These are phyloP conservation scores for Tragelaphus imberbis DNA, from an alignment of 2,113 vertebrate species.

Conservation along the genomic window DNA sequence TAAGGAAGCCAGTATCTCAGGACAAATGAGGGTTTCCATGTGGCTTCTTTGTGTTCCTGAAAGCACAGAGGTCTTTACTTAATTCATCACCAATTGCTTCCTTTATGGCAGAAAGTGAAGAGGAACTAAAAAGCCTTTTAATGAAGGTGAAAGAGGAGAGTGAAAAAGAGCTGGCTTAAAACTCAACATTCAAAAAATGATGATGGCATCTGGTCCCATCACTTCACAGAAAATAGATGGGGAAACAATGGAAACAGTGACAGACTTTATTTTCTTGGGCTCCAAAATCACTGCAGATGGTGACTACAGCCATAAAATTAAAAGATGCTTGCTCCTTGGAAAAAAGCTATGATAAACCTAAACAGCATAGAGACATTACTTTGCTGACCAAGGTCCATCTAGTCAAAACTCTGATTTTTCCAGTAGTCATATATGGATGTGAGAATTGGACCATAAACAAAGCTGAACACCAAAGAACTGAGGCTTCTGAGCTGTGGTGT, in stretches of 20 bases:
- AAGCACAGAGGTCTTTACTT: neutral
- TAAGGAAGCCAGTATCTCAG: rapidly evolving
- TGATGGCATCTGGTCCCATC: neutral
- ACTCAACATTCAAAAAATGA: neutral
- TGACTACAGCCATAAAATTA: neutral
- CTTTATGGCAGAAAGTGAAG: neutral
- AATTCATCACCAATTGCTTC: neutral
- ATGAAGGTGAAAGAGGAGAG: neutral
- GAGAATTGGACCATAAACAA: neutral
- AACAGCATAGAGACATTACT: neutral
- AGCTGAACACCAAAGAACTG: neutral
- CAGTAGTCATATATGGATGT: neutral
- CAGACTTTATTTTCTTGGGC: neutral
- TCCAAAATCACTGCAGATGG: neutral
- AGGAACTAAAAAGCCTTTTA: neutral
- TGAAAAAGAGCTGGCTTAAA: neutral
- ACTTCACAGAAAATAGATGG: neutral
- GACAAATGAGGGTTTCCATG: neutral
- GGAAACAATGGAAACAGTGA: neutral
- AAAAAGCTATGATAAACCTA: neutral
- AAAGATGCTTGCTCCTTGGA: neutral
- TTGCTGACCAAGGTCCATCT: neutral
- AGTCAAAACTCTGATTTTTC: neutral
- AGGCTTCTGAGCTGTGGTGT: neutral
- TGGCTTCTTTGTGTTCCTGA: neutral